Base-by-base conservation (phyloP, 2,797 vertebrate genomes). In the Alosa sapidissima region DNA sequence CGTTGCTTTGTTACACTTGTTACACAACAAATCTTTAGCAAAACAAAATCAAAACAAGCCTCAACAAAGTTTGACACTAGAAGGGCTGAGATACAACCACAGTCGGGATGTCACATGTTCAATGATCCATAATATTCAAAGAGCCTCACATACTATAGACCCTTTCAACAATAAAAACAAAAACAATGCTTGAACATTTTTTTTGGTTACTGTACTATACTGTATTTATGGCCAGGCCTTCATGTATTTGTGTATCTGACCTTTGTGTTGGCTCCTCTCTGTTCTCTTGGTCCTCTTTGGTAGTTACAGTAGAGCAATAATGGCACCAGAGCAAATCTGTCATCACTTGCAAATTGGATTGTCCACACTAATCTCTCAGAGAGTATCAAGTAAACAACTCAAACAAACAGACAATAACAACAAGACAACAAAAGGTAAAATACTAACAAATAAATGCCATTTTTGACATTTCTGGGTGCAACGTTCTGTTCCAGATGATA, bases 21-120 rank as follows among this genome's bases (percentile, higher is more conserved):
- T 28, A 28, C 28, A 72, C 33, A 36, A 78, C 16, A 72, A 41
- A 21, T 78, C 41, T 45, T 78, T 75, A 33, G 47, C 72, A 78
- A 78, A 78, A 72, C 65, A 72, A 72, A 16, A 33, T 78, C 72
- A 78, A 78, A 78, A 72, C 65, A 72, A 72, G 36, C 28, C 4
- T 72, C 13, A 41, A 19, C 72, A 78, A 78, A 78, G 72, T 78
- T 47, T 36, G 19, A 78, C 19, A 9, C 3, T 5, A 47, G 36
- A 47, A 6, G 8, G 72, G 72, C 36, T 47, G 36, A 47, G 72
- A 45, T 47, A 21, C 72, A 47, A 47, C n/a, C n/a, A 45, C 33
- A 41, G 6, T 5, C 36, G 14, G 16, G 33, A 41, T 16, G 41
- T 19, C 41, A 45, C 36, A 21, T 41, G 16, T 7, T 45, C 72